Conservation (phyloP, 2,888 invertebrate species). For the Tetrapedia diversipes region DNA sequence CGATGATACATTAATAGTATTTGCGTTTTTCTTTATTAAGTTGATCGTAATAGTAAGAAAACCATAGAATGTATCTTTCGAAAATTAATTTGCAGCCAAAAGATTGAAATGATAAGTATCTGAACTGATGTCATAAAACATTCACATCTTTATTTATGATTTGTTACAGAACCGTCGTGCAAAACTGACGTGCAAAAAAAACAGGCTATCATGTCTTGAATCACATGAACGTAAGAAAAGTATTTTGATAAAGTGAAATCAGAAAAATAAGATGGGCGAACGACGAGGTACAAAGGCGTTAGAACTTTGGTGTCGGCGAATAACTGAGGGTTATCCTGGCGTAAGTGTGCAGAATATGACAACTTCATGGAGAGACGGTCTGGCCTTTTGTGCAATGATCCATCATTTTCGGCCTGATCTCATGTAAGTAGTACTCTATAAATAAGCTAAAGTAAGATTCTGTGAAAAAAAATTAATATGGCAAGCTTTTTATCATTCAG, state of each 20-base stretch:
- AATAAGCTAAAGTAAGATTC: background rate
- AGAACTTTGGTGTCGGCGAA: slow-evolving; percentile 95
- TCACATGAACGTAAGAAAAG: background rate
- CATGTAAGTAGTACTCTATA: slow-evolving; percentile 88
- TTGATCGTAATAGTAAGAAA: no score
- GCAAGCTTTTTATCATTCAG: background rate
- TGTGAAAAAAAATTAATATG: background rate
- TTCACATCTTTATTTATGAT: slow-evolving; percentile 4
- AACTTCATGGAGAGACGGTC: slow-evolving; percentile 96
- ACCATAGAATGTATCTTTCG: no score
- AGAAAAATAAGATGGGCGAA: slow-evolving; percentile 87
- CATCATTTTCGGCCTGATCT: slow-evolving; percentile 97
- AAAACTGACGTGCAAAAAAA: background rate
- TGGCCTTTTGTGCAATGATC: slow-evolving; percentile 97
- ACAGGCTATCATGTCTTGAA: background rate
- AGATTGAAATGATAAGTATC: no score
- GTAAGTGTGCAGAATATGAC: slow-evolving; percentile 97
- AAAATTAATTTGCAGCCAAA: no score
- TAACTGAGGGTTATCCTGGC: slow-evolving; percentile 94
- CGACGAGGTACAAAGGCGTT: slow-evolving; percentile 94
- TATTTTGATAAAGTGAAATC: slow-evolving; percentile 3
- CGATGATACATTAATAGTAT: no score
- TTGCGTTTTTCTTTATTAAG: no score
- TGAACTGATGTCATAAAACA: background rate
- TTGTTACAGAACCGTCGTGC: slow-evolving; percentile 2